Base-by-base conservation (phyloP, 1,140 invertebrate species). In the Chironomus tepperi region DNA sequence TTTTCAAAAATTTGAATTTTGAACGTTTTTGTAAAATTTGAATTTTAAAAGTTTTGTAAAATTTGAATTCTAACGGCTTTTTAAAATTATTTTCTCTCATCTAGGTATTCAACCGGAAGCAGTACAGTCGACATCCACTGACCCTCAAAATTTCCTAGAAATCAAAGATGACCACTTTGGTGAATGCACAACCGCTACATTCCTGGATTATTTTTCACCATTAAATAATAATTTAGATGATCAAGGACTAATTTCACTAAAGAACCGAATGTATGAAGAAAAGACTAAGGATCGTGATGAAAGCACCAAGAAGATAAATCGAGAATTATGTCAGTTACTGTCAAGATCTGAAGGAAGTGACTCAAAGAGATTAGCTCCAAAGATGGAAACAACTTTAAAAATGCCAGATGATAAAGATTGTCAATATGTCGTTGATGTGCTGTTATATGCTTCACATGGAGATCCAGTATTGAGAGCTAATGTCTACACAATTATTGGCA, bases 381-480 rank as follows among this genome's bases (percentile, higher is more conserved):
- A 18, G 10, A 73, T 73, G 73, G 73, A 43, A 73, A 73, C 73
- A 3, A 73, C 73, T n/a, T 8, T 42, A 42, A 73, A 73, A 73
- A 73, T 73, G 73, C 34, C 42, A 15, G 47, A 72, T 2, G 67
- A 73, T 34, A 43, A 67, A 75, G 42, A 42, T 12, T 12, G 79
- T 73, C 87, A 88, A 79, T 78, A 81, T 65, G 83, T 94, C 18
- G 83, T 83, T 34, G 91, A 94, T 81, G 82, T 93, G 67, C 79
- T 92, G 70, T 82, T 89, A 7, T 93, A 88, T 83, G 84, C 86
- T 21, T 81, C 85, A 76, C 92, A 94, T 82, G 79, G 85, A 6
- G 93, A 95, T 85, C 93, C 93, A 6, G 91, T 94, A 77, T 81
- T 95, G 42, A 85, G 92, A 76, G 93, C 92, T 7, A 87, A 88